phyloP scores from a whole-genome alignment of 2,797 vertebrate genomes.

The Pipistrellus pygmaeus region DNA sequence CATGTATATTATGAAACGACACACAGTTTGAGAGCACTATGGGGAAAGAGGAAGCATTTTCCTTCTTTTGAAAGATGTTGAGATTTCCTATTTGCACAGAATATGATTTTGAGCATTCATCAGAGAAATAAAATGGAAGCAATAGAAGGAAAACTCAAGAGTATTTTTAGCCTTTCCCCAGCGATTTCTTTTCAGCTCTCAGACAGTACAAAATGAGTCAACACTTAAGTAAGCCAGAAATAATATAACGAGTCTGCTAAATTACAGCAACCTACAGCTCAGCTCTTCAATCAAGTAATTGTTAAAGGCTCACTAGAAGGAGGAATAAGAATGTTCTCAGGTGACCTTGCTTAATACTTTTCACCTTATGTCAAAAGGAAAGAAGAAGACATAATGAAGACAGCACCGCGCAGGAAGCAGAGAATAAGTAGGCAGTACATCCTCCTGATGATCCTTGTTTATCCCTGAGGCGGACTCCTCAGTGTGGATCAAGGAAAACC shows the following conservation, averaged over 20 bases:
- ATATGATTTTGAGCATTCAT: constrained; percentile 66
- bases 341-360: constrained; percentile 71
- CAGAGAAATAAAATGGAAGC: constrained; percentile 71
- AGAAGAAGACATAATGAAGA: constrained; percentile 69
- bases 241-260: constrained; percentile 72
- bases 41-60: constrained; percentile 48
- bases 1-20: constrained; percentile 85
- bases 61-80: constrained; percentile 61
- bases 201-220: constrained; percentile 78
- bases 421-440: background rate
- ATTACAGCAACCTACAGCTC: constrained; percentile 71
- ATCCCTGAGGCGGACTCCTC: background rate
- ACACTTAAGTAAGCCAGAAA: constrained; percentile 76
- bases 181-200: constrained; percentile 66
- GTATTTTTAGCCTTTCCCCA: constrained; percentile 80
- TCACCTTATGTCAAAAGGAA: constrained; percentile 72
- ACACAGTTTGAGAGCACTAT: constrained; percentile 77
- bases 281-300: constrained; percentile 82
- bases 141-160: constrained; percentile 69
- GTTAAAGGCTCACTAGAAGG: constrained; percentile 71
- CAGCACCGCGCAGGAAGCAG: background rate
- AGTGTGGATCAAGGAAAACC: background rate
- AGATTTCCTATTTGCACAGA: constrained; percentile 46
- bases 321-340: constrained; percentile 69
- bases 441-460: constrained; percentile 51